Conservation (phyloP, 2,113 vertebrate genomes). For the Ellobius talpinus region DNA sequence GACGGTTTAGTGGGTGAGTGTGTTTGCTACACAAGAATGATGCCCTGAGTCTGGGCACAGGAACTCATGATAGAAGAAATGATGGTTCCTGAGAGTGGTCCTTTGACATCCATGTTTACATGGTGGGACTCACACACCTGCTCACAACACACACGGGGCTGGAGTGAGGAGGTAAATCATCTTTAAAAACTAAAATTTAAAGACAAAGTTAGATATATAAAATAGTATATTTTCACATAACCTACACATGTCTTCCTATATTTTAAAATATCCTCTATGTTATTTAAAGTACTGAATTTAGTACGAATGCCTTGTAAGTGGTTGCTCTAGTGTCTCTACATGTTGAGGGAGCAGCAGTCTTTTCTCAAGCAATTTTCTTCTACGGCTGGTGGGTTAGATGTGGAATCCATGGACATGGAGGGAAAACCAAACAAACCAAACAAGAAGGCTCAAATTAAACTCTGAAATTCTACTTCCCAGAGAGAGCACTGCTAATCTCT, state of each 20-base stretch:
- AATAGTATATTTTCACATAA: neutral
- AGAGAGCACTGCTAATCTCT: neutral
- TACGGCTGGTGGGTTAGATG: neutral
- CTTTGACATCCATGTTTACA: neutral
- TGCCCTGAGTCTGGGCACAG: neutral
- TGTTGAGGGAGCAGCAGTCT: neutral
- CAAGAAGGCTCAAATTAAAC: neutral
- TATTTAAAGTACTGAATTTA: neutral
- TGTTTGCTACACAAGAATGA: neutral
- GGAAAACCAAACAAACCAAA: slow-evolving; percentile 7
- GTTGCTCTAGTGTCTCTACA: neutral
- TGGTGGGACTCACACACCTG: neutral
- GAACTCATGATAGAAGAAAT: neutral
- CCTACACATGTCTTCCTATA: neutral
- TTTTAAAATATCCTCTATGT: neutral
- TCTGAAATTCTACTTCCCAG: neutral
- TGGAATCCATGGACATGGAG: neutral
- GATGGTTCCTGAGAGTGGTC: neutral
- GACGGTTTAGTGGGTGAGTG: neutral
- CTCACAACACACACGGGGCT: neutral
- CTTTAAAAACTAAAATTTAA: neutral
- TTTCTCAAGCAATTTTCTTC: neutral
- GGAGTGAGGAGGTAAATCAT: neutral
- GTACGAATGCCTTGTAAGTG: neutral
- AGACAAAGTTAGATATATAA: neutral